These are phyloP conservation scores for Scolopax rusticola DNA, from an alignment of 2,797 vertebrate genomes.

Conservation along the genomic window DNA sequence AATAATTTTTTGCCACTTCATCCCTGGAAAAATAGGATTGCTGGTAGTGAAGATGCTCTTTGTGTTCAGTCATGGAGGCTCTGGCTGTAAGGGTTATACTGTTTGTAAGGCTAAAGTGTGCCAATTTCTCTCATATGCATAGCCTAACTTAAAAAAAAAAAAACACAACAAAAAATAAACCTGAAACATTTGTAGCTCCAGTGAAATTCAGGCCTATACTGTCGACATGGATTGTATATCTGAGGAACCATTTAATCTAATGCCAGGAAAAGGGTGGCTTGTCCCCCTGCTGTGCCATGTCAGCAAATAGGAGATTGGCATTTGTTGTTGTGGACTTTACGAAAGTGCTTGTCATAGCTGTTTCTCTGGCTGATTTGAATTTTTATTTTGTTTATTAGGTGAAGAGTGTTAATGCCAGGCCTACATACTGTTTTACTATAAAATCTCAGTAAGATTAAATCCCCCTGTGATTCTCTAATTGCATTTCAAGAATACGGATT, in stretches of 20 bases:
- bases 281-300: constrained; percentile 4
- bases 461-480: constrained; percentile 15
- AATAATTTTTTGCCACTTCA: not conserved
- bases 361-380: constrained; percentile 66
- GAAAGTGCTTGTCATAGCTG: constrained; percentile 52
- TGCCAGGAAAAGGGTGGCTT: constrained; percentile 33
- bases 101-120: not conserved
- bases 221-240: not conserved
- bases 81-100: not conserved
- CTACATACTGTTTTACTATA: constrained; percentile 42
- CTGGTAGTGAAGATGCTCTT: not conserved
- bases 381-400: constrained; percentile 69
- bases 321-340: constrained; percentile 56
- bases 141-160: not conserved
- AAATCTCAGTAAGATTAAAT: constrained; percentile 46
- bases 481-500: constrained; percentile 58
- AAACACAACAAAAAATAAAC: not conserved
- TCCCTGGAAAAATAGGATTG: not conserved
- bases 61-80: not conserved
- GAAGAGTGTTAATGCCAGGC: constrained; percentile 23
- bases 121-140: not conserved
- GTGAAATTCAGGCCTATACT: not conserved
- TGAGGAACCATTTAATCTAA: not conserved
- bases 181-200: not conserved
- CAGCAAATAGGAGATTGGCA: constrained; percentile 33